Evolutionary conservation across 2,113 vertebrate species (phyloP), one percentile per base, ranked within the genome.

Genomic region (rabbit (Oryctolagus cuniculus)): DNA sequence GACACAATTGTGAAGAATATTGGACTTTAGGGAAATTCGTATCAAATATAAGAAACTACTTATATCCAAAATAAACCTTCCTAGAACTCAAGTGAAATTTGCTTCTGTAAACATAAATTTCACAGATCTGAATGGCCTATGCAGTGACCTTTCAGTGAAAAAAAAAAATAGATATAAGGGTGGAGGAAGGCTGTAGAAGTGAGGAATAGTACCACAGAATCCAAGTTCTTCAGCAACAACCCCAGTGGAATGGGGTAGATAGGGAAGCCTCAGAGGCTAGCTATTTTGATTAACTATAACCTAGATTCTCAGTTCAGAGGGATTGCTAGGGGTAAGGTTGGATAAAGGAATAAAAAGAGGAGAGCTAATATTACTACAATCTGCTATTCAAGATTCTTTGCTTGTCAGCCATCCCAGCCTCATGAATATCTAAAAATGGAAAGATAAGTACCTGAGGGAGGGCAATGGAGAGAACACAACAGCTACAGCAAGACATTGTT

Each of bases 31-130:
- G 91, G 27, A 87, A 89, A 81, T 87, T 55, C 80, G 44, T 31
- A 53, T 93, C 27, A 94, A 80, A 89, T 86, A 27, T 10, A 16
- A 44, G 72, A 72, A 89, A 88, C 16, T 51, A 51, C n/a, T n/a
- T 29, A 89, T 67, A 77, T 2, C 53, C 21, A 29, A 67, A 82
- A 51, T 12, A 66, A 90, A 34, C 72, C 72, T 64, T 58, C 9
- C 61, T 67, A 49, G 21, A 64, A 5, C 3, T 67, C 69, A 36
- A 15, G 12, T 51, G 22, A 80, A 66, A 72, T 44, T 70, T 24
- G 38, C 80, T 92, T 81, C 72, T 67, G 3, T 79, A 66, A 80
- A 87, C 70, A 73, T 27, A 70, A 77, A 78, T 81, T 9, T 12
- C 74, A 66, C 61, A 81, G 34, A 53, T n/a, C n/a, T 80, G 77